These are phyloP conservation scores for Apotomis capreana DNA, from an alignment of 2,888 invertebrate species.

Conservation along the genomic window DNA sequence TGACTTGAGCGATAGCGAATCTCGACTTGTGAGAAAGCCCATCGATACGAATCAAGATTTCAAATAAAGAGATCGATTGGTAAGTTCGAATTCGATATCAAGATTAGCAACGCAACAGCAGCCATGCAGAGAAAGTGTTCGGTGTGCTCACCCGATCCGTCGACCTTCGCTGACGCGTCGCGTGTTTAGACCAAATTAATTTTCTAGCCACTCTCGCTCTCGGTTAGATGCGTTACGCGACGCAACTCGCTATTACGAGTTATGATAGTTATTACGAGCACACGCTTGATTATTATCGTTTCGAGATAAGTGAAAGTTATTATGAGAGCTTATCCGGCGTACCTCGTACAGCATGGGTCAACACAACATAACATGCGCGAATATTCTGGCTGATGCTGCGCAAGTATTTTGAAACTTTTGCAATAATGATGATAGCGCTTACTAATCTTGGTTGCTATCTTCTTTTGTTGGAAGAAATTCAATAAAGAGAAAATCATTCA, in stretches of 20 bases:
- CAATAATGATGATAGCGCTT: slow-evolving; percentile 35
- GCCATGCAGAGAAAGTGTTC: slow-evolving; percentile 61
- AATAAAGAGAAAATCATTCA: slow-evolving; percentile 29
- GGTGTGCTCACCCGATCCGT: slow-evolving; percentile 60
- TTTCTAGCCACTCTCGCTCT: slow-evolving; percentile 75
- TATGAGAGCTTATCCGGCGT: slow-evolving; percentile 52
- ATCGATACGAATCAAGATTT: slow-evolving; percentile 33
- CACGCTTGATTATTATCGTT: slow-evolving; percentile 67
- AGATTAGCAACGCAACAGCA: slow-evolving; percentile 38
- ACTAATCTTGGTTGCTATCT: slow-evolving; percentile 32
- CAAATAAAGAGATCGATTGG: slow-evolving; percentile 31
- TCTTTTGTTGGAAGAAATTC: slow-evolving; percentile 32
- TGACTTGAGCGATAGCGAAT: slow-evolving; percentile 24
- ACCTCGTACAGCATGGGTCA: slow-evolving; percentile 33
- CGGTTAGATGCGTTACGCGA: slow-evolving; percentile 58
- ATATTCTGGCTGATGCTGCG: slow-evolving; percentile 13
- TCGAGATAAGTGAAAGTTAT: slow-evolving; percentile 72
- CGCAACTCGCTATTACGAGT: slow-evolving; percentile 58
- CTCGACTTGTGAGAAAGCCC: slow-evolving; percentile 30
- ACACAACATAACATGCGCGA: slow-evolving; percentile 27
- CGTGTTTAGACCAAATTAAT: slow-evolving; percentile 77
- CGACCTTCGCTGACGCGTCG: slow-evolving; percentile 66
- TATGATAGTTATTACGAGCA: slow-evolving; percentile 67
- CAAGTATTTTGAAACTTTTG: slow-evolving; percentile 33
- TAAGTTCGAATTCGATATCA: slow-evolving; percentile 22